A percentile compares a stretch with the other conserved stretches of the same genome.
Evolutionary conservation across 2,888 invertebrate species (phyloP).

Genomic region (Silvanus unidentatus): DNA sequence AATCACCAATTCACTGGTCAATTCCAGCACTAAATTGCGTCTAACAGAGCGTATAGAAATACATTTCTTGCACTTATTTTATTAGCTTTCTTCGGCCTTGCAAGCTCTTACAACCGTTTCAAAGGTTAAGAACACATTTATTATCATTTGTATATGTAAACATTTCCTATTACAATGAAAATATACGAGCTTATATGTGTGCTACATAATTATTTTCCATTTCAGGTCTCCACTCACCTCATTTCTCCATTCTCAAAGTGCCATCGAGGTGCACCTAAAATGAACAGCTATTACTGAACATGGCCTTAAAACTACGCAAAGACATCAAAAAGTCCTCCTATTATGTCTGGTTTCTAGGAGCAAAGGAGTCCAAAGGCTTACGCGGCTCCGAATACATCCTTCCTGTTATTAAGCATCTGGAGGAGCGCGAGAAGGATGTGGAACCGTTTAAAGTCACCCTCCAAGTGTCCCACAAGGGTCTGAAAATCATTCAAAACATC

Average conservation of each 20-base stretch:
- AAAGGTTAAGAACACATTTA: conserved; percentile 2
- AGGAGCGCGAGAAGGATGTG: conserved; percentile 77
- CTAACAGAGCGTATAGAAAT: conserved; percentile 2
- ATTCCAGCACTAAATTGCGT: too few species aligned
- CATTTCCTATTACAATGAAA: too few species aligned
- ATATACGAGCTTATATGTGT: too few species aligned
- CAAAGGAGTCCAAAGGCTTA: conserved; percentile 87
- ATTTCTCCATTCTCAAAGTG: not conserved
- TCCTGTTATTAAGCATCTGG: conserved; percentile 76
- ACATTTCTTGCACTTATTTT: not conserved
- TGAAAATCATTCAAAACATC: conserved; percentile 84
- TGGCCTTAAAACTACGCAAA: conserved; percentile 75
- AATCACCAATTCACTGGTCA: too few species aligned
- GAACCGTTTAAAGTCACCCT: conserved; percentile 88
- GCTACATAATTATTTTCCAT: too few species aligned
- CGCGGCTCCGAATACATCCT: conserved; percentile 80
- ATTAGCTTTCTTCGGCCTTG: conserved; percentile 2
- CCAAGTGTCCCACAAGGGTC: conserved; percentile 85
- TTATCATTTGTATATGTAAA: too few species aligned
- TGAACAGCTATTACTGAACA: conserved; percentile 34
- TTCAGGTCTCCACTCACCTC: too few species aligned
- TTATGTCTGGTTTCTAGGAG: conserved; percentile 92
- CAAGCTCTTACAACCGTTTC: not conserved
- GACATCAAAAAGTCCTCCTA: conserved; percentile 87
- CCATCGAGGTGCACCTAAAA: not conserved